Base-by-base conservation (phyloP, 2,888 invertebrate species). In the Prosapia bicincta region DNA sequence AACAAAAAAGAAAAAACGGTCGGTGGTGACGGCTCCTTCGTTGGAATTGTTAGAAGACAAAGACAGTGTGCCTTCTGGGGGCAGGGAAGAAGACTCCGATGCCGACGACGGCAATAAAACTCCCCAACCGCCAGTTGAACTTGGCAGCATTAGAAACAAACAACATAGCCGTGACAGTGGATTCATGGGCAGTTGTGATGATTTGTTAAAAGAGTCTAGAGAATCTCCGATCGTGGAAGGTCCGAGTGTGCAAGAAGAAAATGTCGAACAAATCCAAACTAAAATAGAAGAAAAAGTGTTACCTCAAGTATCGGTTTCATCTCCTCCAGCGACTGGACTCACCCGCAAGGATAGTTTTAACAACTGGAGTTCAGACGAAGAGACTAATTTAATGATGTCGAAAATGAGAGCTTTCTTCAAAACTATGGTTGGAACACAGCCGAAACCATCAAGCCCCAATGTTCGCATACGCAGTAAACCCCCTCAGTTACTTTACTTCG, bases 341-440 rank as follows among this genome's bases (percentile, higher is more conserved):
- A 91, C 92, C 43, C 88, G 95, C 78, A 95, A 95, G 85, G 95
- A 96, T 84, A 95, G 95, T 83, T 96, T 96, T 86, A 96, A 95
- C 84, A 96, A 96, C 83, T 96, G 96, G 95, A 95, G 95, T 79
- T 95, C 95, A 2, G 96, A 96, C 83, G 96, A 96, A 83, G 96
- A 96, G 86, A 96, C 96, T 1, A 96, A 96, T 84, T 86, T 96
- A 67, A 96, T 96, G 96, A 96, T 96, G 96, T 94, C 93, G 43
- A 96, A 95, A 86, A 95, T 96, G 94, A 88, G 95, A 1, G 94
- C 95, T 82, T 95, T 96, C 85, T 95, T 96, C 85, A 96, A 95
- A 85, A 95, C 94, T 71, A 92, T 96, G 89, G 91, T 96, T n/a
- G 93, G 93, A 38, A 88, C 89, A 24, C 83, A 84, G 77, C 81